Conservation (phyloP, 2,113 vertebrate species). For the Rallus limicola region DNA sequence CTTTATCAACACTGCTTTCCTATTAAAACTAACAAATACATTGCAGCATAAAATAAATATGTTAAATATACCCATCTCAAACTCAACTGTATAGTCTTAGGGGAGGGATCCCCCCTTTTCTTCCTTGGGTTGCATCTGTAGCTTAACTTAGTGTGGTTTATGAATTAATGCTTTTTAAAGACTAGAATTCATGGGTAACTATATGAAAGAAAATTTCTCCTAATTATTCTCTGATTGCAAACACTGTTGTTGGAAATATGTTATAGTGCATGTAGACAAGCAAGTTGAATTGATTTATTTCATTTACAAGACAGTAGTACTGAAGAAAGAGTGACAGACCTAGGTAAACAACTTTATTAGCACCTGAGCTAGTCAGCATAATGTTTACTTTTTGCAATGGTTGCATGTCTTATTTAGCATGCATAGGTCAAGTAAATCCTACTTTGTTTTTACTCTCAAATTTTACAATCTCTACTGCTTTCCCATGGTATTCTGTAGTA, state of each 20-base stretch:
- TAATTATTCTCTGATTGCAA: not conserved
- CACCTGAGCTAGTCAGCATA: not conserved
- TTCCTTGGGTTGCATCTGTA: not conserved
- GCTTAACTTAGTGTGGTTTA: not conserved
- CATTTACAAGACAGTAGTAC: not conserved
- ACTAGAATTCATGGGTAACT: not conserved
- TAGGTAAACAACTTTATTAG: not conserved
- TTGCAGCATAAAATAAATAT: not conserved
- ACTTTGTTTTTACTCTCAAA: not conserved
- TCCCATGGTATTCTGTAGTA: not conserved
- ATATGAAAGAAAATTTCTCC: not conserved
- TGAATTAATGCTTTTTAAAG: not conserved
- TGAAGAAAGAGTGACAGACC: not conserved
- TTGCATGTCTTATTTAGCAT: not conserved
- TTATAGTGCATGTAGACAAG: not conserved
- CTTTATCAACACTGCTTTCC: not conserved
- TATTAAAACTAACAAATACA: not conserved
- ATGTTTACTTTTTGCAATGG: not conserved
- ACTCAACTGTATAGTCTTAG: not conserved
- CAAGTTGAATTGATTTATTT: not conserved
- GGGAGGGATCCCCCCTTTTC: not conserved
- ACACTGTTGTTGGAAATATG: not conserved
- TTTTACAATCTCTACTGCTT: not conserved
- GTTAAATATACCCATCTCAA: not conserved
- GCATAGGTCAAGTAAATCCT: not conserved